Percentiles rank a stretch among this genome's conserved stretches.
Evolutionary conservation across 2,888 invertebrate species (phyloP).

Genomic region (Rhorus exstirpatorius): DNA sequence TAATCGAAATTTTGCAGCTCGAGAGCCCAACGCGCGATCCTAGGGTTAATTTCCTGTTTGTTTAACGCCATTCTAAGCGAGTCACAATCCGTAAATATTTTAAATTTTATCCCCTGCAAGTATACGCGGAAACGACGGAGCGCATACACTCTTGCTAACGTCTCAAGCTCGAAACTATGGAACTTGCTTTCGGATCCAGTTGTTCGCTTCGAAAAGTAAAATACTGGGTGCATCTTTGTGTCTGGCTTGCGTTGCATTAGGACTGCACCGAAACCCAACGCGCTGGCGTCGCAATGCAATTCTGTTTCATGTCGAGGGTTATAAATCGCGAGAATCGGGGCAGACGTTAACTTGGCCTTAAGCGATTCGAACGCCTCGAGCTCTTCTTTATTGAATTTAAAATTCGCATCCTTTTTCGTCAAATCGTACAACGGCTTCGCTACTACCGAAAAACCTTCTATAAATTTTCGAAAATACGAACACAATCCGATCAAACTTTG

Average conservation of each 20-base stretch:
- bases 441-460: conserved; percentile 70
- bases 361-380: conserved; percentile 70
- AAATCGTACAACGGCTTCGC: conserved; percentile 78
- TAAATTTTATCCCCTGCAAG: conserved; percentile 73
- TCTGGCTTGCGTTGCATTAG: conserved; percentile 78
- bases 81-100: conserved; percentile 77
- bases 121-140: conserved; percentile 74
- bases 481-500: conserved; percentile 76
- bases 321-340: conserved; percentile 77
- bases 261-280: conserved; percentile 77
- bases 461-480: conserved; percentile 76
- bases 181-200: conserved; percentile 74
- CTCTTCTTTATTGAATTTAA: conserved; percentile 73
- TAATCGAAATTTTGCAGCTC: conserved; percentile 74
- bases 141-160: conserved; percentile 66
- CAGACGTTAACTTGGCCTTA: conserved; percentile 64
- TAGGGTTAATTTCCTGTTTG: conserved; percentile 77
- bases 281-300: conserved; percentile 79
- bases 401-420: conserved; percentile 66
- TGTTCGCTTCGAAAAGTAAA: conserved; percentile 77
- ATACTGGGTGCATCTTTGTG: conserved; percentile 75
- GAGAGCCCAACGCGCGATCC: conserved; percentile 77
- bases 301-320: conserved; percentile 77
- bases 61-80: conserved; percentile 73
- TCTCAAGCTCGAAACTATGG: conserved; percentile 79